Evolutionary conservation across 35 echinoderm and acorn worm genomes (phyloP).

Genomic region (Apostichopus parvimensis): DNA sequence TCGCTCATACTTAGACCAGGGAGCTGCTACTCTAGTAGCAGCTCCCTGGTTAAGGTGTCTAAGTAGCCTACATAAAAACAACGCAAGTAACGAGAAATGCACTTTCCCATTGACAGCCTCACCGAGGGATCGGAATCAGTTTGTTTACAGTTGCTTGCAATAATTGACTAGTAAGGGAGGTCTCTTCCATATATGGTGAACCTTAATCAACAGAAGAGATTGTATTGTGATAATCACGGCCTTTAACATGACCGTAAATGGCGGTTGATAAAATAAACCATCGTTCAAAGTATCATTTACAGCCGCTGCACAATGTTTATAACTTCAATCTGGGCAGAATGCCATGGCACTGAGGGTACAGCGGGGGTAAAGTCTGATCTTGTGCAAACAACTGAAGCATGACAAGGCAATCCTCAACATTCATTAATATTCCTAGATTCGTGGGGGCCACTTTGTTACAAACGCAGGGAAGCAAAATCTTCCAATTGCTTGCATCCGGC

Average conservation of each 20-base stretch:
- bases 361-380: not conserved
- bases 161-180: not conserved
- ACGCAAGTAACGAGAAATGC: not conserved
- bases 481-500: too few species aligned
- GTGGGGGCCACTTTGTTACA: too few species aligned
- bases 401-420: too few species aligned
- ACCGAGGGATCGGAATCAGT: not conserved
- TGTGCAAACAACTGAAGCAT: not conserved
- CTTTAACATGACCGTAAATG: not conserved
- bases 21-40: too few species aligned
- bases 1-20: too few species aligned
- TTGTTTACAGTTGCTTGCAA: constrained; percentile 1
- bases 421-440: too few species aligned
- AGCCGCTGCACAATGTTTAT: not conserved
- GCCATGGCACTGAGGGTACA: not conserved
- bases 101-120: not conserved
- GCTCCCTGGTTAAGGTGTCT: not conserved
- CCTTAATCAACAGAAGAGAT: not conserved
- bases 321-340: not conserved
- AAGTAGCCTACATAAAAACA: not conserved
- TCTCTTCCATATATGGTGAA: not conserved
- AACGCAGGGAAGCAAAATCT: too few species aligned
- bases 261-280: not conserved
- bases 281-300: not conserved
- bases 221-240: not conserved